These are phyloP conservation scores for Puffinus mauretanicus DNA, from an alignment of 2,113 vertebrate genomes.

Conservation along the genomic window DNA sequence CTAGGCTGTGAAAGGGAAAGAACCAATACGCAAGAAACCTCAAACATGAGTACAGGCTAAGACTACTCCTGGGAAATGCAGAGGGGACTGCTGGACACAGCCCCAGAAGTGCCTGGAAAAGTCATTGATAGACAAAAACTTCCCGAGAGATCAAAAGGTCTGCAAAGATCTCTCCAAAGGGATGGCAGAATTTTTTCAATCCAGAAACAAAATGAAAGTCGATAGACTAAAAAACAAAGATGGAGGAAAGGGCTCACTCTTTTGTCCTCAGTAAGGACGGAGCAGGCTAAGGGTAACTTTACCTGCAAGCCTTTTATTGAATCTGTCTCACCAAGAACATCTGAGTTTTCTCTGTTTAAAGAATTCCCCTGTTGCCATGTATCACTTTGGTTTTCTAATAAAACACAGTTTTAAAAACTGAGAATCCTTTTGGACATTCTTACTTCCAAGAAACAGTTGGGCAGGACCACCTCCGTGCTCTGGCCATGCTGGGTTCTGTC, in stretches of 20 bases:
- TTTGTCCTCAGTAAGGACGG: not conserved
- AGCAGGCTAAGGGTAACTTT: not conserved
- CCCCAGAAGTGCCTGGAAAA: not conserved
- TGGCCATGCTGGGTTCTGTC: not conserved
- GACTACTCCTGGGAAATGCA: not conserved
- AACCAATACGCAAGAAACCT: not conserved
- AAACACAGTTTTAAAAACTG: not conserved
- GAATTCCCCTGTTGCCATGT: not conserved
- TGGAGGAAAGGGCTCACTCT: not conserved
- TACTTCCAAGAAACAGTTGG: not conserved
- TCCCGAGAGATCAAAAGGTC: not conserved
- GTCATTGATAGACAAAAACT: not conserved
- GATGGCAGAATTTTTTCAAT: not conserved
- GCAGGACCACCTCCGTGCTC: not conserved
- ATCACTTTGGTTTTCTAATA: not conserved
- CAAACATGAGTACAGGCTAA: not conserved
- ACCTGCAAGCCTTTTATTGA: not conserved
- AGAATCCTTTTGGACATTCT: not conserved
- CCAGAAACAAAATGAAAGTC: not conserved
- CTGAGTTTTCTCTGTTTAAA: not conserved
- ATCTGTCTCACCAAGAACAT: not conserved
- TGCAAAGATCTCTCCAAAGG: not conserved
- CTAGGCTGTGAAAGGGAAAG: not conserved
- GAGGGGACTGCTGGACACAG: not conserved
- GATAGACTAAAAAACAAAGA: not conserved